A percentile compares a stretch with the other conserved stretches of the same genome.
phyloP scores from a whole-genome alignment of 2,888 invertebrate genomes.

The Petrophora chlorosata region DNA sequence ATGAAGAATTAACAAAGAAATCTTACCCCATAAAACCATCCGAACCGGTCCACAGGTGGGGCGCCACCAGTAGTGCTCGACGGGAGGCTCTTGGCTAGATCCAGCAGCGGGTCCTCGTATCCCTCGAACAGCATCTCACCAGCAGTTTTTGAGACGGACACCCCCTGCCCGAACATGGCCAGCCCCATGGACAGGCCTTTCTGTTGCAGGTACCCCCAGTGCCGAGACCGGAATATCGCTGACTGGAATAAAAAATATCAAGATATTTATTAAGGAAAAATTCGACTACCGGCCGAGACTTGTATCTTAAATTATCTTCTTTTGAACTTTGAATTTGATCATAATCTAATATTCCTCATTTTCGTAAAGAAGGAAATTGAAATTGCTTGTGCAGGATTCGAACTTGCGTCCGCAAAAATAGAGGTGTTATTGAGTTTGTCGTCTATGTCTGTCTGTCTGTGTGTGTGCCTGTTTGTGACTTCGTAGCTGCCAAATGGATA shows the following conservation, averaged over 20 bases:
- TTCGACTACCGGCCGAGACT: no score
- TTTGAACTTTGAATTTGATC: no score
- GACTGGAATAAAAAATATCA: slow-evolving; percentile 72
- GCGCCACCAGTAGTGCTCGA: slow-evolving; percentile 81
- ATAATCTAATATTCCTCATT: no score
- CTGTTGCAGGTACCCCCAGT: slow-evolving; percentile 83
- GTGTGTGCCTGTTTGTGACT: no score
- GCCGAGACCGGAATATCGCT: slow-evolving; percentile 82
- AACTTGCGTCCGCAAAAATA: no score
- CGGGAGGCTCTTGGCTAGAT: slow-evolving; percentile 85
- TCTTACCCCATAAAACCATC: slow-evolving; percentile 89
- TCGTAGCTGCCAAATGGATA: no score
- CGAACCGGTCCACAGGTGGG: slow-evolving; percentile 90
- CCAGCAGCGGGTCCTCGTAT: slow-evolving; percentile 89
- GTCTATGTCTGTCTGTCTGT: no score
- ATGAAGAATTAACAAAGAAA: neutral
- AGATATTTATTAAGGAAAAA: neutral
- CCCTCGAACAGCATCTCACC: slow-evolving; percentile 91
- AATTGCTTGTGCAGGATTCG: no score
- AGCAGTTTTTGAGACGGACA: slow-evolving; percentile 85
- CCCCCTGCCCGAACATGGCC: slow-evolving; percentile 78
- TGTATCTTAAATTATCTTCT: no score
- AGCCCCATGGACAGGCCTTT: slow-evolving; percentile 85
- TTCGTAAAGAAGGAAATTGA: no score
- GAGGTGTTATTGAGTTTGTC: no score